A percentile compares a stretch with the other conserved stretches of the same genome.
These are phyloP conservation scores for Spinibarbus caldwelli DNA, from an alignment of 2,797 vertebrate species.

Conservation along the genomic window DNA sequence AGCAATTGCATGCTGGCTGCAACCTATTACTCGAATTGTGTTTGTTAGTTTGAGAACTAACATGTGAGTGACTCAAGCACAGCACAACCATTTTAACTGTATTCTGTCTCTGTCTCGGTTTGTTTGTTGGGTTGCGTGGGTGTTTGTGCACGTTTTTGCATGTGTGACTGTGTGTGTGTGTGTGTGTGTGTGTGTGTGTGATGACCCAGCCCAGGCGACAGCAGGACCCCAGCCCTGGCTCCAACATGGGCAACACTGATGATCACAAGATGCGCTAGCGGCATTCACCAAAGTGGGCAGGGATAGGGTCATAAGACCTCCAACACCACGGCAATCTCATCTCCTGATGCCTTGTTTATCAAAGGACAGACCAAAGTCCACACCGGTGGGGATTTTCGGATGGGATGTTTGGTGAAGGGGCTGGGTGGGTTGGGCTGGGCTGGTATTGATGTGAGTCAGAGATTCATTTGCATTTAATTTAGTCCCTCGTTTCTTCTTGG, in stretches of 20 bases:
- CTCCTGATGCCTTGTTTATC: slow-evolving; percentile 70
- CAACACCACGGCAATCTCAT: slow-evolving; percentile 62
- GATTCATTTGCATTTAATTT: slow-evolving; percentile 50
- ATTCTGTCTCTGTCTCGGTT: slow-evolving; percentile 45
- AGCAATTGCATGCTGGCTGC: slow-evolving; percentile 1
- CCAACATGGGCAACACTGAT: slow-evolving; percentile 90
- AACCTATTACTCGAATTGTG: not conserved
- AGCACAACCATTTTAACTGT: slow-evolving; percentile 43
- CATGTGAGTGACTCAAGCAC: not conserved
- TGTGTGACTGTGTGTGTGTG: slow-evolving; percentile 50
- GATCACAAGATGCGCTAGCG: slow-evolving; percentile 93
- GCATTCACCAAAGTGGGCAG: slow-evolving; percentile 59
- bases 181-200: slow-evolving; percentile 58
- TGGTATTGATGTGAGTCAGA: slow-evolving; percentile 45
- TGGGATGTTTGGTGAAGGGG: slow-evolving; percentile 39
- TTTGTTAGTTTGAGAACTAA: slow-evolving; percentile 16
- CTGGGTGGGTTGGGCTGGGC: slow-evolving; percentile 44
- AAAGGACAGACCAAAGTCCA: slow-evolving; percentile 87
- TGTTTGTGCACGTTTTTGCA: slow-evolving; percentile 48
- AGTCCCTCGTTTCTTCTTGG: slow-evolving; percentile 74
- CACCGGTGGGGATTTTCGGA: slow-evolving; percentile 72
- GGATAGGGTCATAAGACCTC: slow-evolving; percentile 60
- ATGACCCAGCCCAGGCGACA: slow-evolving; percentile 93
- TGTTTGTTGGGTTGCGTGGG: slow-evolving; percentile 52
- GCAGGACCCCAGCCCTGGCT: slow-evolving; percentile 96